phyloP scores from a whole-genome alignment of 2,113 vertebrate species.

The Lycocorax pyrrhopterus region DNA sequence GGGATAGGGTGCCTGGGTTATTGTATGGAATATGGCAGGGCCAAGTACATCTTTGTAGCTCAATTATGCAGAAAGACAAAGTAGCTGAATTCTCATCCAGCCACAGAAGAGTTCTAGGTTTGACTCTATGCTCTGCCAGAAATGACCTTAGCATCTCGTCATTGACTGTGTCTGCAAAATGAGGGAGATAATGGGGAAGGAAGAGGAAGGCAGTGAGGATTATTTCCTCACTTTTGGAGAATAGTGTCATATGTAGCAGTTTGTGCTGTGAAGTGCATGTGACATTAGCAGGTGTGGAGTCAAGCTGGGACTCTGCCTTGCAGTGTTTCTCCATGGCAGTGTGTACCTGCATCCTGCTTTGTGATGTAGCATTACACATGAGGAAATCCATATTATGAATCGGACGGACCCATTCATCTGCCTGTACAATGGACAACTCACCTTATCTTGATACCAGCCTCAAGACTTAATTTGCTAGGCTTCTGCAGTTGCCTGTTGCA shows the following conservation, averaged over 20 bases:
- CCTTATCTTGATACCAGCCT: background rate
- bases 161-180: background rate
- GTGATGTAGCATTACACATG: background rate
- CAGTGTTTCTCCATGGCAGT: background rate
- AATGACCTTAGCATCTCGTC: background rate
- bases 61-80: background rate
- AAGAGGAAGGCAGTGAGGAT: background rate
- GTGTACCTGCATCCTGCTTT: background rate
- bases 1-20: background rate
- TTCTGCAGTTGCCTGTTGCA: background rate
- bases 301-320: background rate
- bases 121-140: background rate
- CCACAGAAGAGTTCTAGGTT: background rate
- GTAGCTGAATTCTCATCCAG: background rate
- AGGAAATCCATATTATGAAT: background rate
- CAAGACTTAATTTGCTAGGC: background rate
- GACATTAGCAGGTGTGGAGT: background rate
- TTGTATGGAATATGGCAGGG: background rate
- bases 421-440: background rate
- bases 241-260: background rate
- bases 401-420: accelerated
- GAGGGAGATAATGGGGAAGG: background rate
- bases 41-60: background rate
- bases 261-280: background rate
- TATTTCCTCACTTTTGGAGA: background rate